Conservation (phyloP, 2,888 invertebrate species). For the Tetropium fuscum region DNA sequence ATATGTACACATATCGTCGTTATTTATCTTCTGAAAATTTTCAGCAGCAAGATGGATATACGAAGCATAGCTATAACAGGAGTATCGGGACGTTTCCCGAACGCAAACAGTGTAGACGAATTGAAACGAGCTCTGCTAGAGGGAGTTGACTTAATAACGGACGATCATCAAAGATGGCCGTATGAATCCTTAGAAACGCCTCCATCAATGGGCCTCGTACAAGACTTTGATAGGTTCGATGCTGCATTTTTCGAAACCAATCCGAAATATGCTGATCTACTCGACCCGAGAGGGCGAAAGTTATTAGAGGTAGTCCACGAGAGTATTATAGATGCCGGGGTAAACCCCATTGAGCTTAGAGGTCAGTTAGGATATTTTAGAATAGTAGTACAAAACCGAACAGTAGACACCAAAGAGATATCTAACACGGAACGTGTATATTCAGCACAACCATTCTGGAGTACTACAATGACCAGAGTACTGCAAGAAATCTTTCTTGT, state of each 20-base stretch:
- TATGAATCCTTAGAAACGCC: slow-evolving; percentile 31
- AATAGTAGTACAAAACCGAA: not conserved
- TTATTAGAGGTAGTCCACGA: slow-evolving; percentile 46
- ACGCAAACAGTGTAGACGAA: not conserved
- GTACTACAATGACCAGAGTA: too few relatives aligned
- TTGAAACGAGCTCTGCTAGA: slow-evolving; percentile 1
- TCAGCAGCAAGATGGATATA: too few relatives aligned
- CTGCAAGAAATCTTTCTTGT: not conserved
- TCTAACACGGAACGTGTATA: too few relatives aligned
- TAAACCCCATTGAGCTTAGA: slow-evolving; percentile 45
- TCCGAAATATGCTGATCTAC: slow-evolving; percentile 40
- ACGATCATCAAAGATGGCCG: slow-evolving; percentile 9
- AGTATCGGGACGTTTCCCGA: slow-evolving; percentile 4
- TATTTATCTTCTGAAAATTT: too few relatives aligned
- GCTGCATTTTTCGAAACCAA: slow-evolving; percentile 47
- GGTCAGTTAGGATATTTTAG: slow-evolving; percentile 31
- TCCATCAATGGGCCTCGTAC: slow-evolving; percentile 41
- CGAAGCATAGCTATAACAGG: slow-evolving; percentile 3
- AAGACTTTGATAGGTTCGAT: slow-evolving; percentile 45
- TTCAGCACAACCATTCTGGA: too few relatives aligned
- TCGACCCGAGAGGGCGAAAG: slow-evolving; percentile 42
- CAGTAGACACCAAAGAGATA: too few relatives aligned
- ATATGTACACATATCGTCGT: too few relatives aligned
- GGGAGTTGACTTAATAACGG: slow-evolving; percentile 7
- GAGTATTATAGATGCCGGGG: slow-evolving; percentile 48